A percentile compares a stretch with the other conserved stretches of the same genome.
Conservation (phyloP, 2,888 invertebrate genomes). For the Trachelus troglodyta region DNA sequence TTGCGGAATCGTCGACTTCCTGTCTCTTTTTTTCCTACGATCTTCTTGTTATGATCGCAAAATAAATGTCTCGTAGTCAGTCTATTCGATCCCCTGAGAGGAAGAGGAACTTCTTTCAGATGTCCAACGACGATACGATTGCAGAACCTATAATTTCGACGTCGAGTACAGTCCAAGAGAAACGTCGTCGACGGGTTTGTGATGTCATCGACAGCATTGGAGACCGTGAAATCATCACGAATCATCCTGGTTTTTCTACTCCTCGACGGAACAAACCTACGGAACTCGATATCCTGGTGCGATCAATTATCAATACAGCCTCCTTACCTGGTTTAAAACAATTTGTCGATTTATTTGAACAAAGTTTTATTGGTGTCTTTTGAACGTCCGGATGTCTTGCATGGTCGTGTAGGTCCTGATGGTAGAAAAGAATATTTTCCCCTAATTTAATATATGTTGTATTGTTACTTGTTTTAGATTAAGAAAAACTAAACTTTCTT, state of each 20-base stretch:
- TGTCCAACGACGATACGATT: not conserved
- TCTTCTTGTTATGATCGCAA: not conserved
- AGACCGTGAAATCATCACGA: constrained; percentile 24
- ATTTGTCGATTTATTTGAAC: not conserved
- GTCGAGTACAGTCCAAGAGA: constrained; percentile 16
- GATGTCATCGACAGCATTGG: constrained; percentile 52
- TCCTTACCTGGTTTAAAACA: not conserved
- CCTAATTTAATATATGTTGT: not conserved
- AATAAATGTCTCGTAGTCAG: not conserved
- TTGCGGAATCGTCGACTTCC: not conserved
- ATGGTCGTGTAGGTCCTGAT: not conserved
- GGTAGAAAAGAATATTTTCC: not conserved
- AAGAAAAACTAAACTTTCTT: not conserved
- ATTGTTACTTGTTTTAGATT: not conserved
- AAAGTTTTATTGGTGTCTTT: not conserved
- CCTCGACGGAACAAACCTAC: constrained; percentile 27
- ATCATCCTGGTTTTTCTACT: constrained; percentile 27
- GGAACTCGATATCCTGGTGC: constrained; percentile 13
- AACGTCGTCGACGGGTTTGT: constrained; percentile 42
- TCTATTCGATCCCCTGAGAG: not conserved
- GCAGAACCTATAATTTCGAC: constrained; percentile 6
- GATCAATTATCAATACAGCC: not conserved
- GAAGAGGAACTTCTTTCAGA: constrained; percentile 7
- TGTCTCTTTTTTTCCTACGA: not conserved
- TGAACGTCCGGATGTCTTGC: not conserved